Base-by-base conservation (phyloP, 1,140 invertebrate species). In the Lordiphosa mommai region DNA sequence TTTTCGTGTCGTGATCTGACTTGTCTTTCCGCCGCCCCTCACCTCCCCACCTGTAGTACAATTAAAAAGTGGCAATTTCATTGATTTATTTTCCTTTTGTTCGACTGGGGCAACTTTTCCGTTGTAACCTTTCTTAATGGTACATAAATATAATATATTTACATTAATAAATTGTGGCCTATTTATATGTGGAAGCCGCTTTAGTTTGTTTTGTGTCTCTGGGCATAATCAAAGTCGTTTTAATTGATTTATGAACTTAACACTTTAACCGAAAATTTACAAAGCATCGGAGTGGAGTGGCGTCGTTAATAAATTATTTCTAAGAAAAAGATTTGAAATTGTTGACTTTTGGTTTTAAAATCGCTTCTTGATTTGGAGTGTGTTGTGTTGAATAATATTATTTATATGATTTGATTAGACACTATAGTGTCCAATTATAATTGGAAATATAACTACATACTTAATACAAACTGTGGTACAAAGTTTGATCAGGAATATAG, bases 61-160 rank as follows among this genome's bases (percentile, higher is more conserved):
- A 74, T 74, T 74, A 69, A 74, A 74, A 74, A 36, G 40, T 50
- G 59, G 59, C 34, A 64, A 68, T 73, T 51, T 37, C 51, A 74
- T 74, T 74, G 71, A 74, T 74, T 74, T 74, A 74, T 74, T 74
- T 51, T 20, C 1, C 8, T 38, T 30, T 32, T 43, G 14, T 12
- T 9, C 10, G 32, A 10, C 32, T 34, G 30, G 30, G n/a, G 29
- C 29, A 47, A 29, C 12, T 33, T 47, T 52, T 13, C 30, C n/a
- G 58, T 43, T 60, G 46, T 56, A 70, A 61, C 61, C 61, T 66
- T 34, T 50, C 34, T 37, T 67, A 70, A 67, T 67, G 67, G 37
- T 38, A 56, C 52, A 67, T 67, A 70, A 67, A 70, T 65, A 48
- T 68, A 52, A 43, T 59, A 68, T 51, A 53, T 40, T 48, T 61